A percentile compares a stretch with the other conserved stretches of the same genome.
Evolutionary conservation across 2,113 vertebrate species (phyloP).

Genomic region (Zapornia atra): DNA sequence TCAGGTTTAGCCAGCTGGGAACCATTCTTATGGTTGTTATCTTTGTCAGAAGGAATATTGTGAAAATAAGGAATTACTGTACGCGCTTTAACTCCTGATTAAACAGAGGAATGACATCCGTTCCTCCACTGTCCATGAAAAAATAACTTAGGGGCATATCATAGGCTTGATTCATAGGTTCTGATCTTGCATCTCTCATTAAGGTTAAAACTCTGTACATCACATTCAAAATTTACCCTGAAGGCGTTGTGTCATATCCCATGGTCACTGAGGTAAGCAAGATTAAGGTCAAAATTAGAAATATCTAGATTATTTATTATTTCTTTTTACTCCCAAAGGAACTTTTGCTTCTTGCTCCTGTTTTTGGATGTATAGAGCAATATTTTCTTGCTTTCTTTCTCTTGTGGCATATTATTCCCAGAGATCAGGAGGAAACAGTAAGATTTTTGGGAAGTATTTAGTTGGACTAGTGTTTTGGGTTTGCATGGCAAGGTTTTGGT

Average conservation of each 20-base stretch:
- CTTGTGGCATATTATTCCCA: not conserved
- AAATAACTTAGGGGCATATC: constrained; percentile 74
- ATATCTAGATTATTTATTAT: not conserved
- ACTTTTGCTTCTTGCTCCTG: not conserved
- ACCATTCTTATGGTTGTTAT: constrained; percentile 79
- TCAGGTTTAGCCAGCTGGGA: constrained; percentile 81
- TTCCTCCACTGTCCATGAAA: constrained; percentile 60
- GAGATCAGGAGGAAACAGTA: not conserved
- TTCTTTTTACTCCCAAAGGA: not conserved
- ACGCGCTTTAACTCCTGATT: constrained; percentile 80
- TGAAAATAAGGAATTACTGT: constrained; percentile 82
- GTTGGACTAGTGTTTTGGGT: not conserved
- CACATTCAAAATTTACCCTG: constrained; percentile 22
- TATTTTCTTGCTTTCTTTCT: not conserved
- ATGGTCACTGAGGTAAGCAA: constrained; percentile 29
- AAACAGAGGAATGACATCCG: constrained; percentile 73
- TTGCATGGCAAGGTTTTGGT: too few relatives aligned
- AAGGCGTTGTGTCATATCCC: constrained; percentile 34
- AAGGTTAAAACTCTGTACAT: constrained; percentile 29
- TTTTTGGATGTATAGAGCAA: not conserved
- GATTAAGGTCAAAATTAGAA: constrained; percentile 28
- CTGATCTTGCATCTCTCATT: constrained; percentile 47
- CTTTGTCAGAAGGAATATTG: constrained; percentile 83
- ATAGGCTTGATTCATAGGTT: constrained; percentile 50
- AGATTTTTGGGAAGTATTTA: not conserved